Base-by-base conservation (phyloP, 1,140 invertebrate genomes). In the Euglossa dilemma region DNA sequence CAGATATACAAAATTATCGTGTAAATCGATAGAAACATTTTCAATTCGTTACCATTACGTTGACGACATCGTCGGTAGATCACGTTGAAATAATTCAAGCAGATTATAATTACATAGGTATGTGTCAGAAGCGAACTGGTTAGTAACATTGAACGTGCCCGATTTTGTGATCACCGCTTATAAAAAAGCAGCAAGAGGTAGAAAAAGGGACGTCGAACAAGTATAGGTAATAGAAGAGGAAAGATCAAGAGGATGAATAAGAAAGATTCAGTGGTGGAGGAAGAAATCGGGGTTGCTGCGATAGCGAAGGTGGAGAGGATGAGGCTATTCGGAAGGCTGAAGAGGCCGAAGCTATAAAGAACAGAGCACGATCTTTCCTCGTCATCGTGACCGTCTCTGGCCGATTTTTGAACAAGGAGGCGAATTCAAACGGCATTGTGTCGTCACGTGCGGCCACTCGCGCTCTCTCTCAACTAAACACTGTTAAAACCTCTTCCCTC, bases 361-460 rank as follows among this genome's bases (percentile, higher is more conserved):
- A 81, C 85, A 84, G 81, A 57, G 83, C 78, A 84, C 83, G 78
- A 84, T 81, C 83, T 72, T 74, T 59, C 70, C 83, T 84, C 47
- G 69, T 52, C 82, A 79, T 84, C 78, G 70, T 50, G 57, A 57
- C 70, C 47, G 63, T 85, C 64, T 87, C 43, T 66, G 78, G 56
- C 63, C 56, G 71, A 59, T 80, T 69, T 87, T 73, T 82, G 54
- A 45, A 85, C 80, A 89, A 91, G 89, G 83, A 90, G 87, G 85
- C 86, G 90, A 92, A 93, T 91, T 91, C 87, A 89, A 92, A 86
- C 89, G 87, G 91, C 88, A 93, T 94, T 94, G 93, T 93, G 84
- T 74, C 87, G 90, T 93, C 93, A 93, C 92, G 92, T 91, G 92
- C 93, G 87, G 83, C 90, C 92, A 94, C 93, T 94, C 90, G 89